A percentile compares a stretch with the other conserved stretches of the same genome.
Evolutionary conservation across 2,888 invertebrate genomes (phyloP).

Genomic region (Disparrhopalites patrizii): DNA sequence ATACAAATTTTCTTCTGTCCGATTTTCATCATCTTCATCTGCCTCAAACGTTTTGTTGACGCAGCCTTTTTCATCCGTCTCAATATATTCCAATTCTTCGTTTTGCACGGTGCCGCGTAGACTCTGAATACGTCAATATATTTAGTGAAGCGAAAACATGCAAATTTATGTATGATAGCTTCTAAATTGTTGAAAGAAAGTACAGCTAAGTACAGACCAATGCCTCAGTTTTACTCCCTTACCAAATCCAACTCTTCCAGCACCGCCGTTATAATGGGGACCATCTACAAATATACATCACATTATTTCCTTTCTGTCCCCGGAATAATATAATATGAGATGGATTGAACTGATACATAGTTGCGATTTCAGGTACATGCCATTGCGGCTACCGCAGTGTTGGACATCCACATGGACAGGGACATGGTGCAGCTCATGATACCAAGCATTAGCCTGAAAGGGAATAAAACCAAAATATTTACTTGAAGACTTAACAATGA

Average conservation of each 20-base stretch:
- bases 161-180: not conserved
- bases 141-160: not conserved
- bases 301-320: not conserved
- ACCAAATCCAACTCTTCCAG: conserved; percentile 27
- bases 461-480: no score
- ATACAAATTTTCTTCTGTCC: no score
- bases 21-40: no score
- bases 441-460: conserved; percentile 51
- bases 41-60: no score
- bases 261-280: conserved; percentile 26
- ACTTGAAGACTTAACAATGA: no score
- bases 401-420: conserved; percentile 56
- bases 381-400: conserved; percentile 55
- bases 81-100: no score
- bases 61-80: no score
- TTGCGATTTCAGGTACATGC: conserved; percentile 33
- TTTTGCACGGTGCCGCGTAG: no score
- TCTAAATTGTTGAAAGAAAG: not conserved
- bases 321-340: not conserved
- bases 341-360: not conserved
- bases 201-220: no score
- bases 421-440: conserved; percentile 55
- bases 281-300: conserved; percentile 19
- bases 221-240: no score
- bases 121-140: not conserved